Evolutionary conservation across 2,113 vertebrate genomes (phyloP), one percentile per base, ranked within the genome.

Genomic region (Dryoscopus gambensis): DNA sequence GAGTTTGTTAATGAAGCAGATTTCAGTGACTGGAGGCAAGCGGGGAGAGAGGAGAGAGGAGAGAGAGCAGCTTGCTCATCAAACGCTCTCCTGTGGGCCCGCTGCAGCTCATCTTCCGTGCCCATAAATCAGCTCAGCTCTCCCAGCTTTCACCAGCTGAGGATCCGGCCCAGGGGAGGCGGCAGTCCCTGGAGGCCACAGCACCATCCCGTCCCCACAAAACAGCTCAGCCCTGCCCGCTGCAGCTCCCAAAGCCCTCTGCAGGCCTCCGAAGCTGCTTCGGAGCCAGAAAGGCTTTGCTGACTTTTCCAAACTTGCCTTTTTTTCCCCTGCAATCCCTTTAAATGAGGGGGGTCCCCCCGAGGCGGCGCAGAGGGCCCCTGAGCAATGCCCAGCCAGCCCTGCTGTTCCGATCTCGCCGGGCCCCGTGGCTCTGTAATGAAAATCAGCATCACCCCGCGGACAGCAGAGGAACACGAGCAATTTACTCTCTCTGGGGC

Each of bases 1-100:
- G 77, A 78, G 80, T 50, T 82, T 95, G 84, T 95, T 97, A 97
- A 96, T 94, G 96, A 97, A 82, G 92, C 89, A 87, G 91, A 70
- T 84, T 95, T 90, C 62, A 69, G 87, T 64, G 87, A 84, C 91
- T 85, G 24, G 68, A 91, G 79, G 89, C 70, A n/a, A 94, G 52
- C 2, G 49, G 56, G 50, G 91, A 70, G 68, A 55, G 75, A 53
- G 60, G 91, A 70, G 67, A 55, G 74, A 53, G 60, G 49, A 68
- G 69, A 64, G 30, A 22, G 56, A 90, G 81, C 67, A 55, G 76
- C 73, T 52, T 33, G 86, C 35, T 62, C 90, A 63, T 65, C 73
- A 74, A 28, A 40, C 7, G 53, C 52, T 68, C 27, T 42, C 69
- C 4, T 14, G n/a, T 60, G 83, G 79, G 35, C 46, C 80, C 28